A percentile compares a stretch with the other conserved stretches of the same genome.
These are phyloP conservation scores for Agrilus cyanescens DNA, from an alignment of 2,888 invertebrate species.

Conservation along the genomic window DNA sequence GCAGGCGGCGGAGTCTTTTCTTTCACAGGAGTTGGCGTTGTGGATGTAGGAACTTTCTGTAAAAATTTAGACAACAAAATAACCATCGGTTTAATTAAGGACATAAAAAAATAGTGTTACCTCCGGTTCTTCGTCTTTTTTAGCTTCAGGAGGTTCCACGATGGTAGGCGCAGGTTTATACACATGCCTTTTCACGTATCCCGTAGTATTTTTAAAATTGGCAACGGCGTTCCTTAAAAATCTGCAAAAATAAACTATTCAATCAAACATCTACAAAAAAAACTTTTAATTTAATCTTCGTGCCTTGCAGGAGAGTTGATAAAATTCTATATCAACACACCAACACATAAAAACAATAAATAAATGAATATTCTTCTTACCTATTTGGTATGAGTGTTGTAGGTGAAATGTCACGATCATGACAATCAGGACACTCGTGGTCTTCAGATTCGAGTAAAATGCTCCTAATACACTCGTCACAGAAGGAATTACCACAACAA, in stretches of 20 bases:
- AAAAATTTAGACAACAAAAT: neutral
- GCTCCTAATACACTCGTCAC: slow-evolving; percentile 94
- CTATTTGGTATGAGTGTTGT: slow-evolving; percentile 82
- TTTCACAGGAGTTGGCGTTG: slow-evolving; percentile 1
- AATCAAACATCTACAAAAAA: neutral
- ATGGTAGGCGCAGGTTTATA: slow-evolving; percentile 22
- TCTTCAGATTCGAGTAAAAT: slow-evolving; percentile 85
- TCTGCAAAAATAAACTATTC: slow-evolving; percentile 32
- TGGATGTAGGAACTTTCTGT: neutral
- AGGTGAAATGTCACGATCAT: slow-evolving; percentile 85
- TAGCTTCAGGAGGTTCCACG: slow-evolving; percentile 6
- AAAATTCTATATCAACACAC: too few species aligned
- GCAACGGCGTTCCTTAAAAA: slow-evolving; percentile 81
- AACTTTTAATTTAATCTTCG: too few species aligned
- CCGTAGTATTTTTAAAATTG: slow-evolving; percentile 84
- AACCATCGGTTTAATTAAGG: too few species aligned
- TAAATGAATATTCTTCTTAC: slow-evolving; percentile 11
- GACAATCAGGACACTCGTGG: slow-evolving; percentile 90
- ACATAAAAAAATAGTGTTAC: slow-evolving; percentile 4
- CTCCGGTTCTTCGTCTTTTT: slow-evolving; percentile 5
- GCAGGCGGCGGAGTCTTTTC: slow-evolving; percentile 5
- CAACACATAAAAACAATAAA: too few species aligned
- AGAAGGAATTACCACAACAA: slow-evolving; percentile 96
- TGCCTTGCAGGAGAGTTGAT: too few species aligned
- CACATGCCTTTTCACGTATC: slow-evolving; percentile 54